These are phyloP conservation scores for Takifugu ocellatus DNA, from an alignment of 2,797 vertebrate genomes.

Conservation along the genomic window DNA sequence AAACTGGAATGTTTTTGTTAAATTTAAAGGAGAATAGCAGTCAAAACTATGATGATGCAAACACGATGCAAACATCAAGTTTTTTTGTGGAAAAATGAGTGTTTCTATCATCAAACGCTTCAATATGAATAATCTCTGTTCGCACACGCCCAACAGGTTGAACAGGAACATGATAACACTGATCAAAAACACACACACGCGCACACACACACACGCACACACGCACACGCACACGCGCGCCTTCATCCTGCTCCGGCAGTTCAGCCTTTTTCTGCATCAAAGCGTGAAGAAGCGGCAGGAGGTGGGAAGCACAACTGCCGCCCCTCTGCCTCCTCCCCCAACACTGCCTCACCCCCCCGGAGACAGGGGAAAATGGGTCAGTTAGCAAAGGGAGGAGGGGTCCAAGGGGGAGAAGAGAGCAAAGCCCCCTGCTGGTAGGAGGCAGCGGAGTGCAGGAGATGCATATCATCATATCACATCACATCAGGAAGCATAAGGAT, in stretches of 20 bases:
- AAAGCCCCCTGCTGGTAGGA: conserved; percentile 45
- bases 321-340: conserved; percentile 21
- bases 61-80: no score
- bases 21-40: no score
- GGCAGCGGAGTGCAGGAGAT: not conserved
- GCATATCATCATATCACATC: no score
- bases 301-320: conserved; percentile 16
- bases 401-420: not conserved
- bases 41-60: no score
- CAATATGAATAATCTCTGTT: no score
- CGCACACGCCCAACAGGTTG: conserved; percentile 17
- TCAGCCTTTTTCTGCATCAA: conserved; percentile 35
- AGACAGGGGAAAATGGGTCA: conserved; percentile 72
- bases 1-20: no score
- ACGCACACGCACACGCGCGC: conserved; percentile 13
- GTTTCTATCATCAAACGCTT: no score
- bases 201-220: conserved; percentile 1
- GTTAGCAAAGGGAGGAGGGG: conserved; percentile 31
- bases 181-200: conserved; percentile 12
- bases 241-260: conserved; percentile 13
- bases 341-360: conserved; percentile 19
- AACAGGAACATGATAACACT: conserved; percentile 4
- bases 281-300: conserved; percentile 34
- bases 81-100: no score
- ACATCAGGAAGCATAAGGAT: not conserved